Evolutionary conservation across 1,140 invertebrate genomes (phyloP), one percentile per base, ranked within the genome.

Genomic region (Acromyrmex echinatior): DNA sequence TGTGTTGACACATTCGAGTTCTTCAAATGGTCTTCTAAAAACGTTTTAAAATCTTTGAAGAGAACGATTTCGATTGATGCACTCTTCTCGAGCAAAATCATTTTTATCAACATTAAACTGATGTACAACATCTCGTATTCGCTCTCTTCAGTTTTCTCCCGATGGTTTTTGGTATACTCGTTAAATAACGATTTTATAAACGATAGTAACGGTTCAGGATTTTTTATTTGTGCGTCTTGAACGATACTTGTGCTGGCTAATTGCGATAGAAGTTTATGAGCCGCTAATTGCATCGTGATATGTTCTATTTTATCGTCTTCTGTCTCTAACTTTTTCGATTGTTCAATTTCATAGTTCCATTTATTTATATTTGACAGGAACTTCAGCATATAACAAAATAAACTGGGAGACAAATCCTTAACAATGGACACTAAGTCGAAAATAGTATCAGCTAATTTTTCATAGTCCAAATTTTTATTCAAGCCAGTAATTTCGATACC

Each of bases 1-100:
- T 90, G 86, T 6, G 28, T 14, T 1, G 92, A 84, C 4, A 92
- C 56, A 28, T 74, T 70, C 7, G 68, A 79, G 2, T 82, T 87
- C 39, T 91, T 82, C 62, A 93, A 91, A 73, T 79, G 62, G 35
- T 93, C 70, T 39, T 95, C 92, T 5, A 97, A 91, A 85, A 96
- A 95, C 51, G 92, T 92, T 12, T 96, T 85, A 62, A 97, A 94
- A 49, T 95, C 91, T 82, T 96, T 92, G 87, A 96, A 95, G 0
- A 91, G 87, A 35, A 90, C 58, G 92, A 95, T 95, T 86, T 96
- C 91, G 78, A 92, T 90, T 0, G 60, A 60, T 28, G 88, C 77
- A 21, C 89, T 91, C 25, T 65, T 91, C 12, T 93, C 92, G 0
- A 81, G 91, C 25, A 96, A 35, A 62, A 96, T 95, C 18, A 93